Evolutionary conservation across 2,113 vertebrate genomes (phyloP).

Genomic region (Ceyx melanurus): DNA sequence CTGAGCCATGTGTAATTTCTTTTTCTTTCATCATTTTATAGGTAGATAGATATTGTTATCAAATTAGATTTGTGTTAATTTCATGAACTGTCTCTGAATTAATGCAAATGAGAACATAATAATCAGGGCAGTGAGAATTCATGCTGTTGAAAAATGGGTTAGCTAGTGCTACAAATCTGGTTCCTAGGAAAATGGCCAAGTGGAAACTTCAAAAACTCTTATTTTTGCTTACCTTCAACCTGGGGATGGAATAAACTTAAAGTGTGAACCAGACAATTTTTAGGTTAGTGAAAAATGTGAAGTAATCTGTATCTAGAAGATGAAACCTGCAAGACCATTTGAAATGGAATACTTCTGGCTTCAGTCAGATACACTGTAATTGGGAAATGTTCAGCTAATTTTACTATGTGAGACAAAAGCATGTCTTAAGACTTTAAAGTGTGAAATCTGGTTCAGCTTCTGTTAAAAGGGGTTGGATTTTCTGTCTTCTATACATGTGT

Average conservation of each 20-base stretch:
- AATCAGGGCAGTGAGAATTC: constrained; percentile 60
- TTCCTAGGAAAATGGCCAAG: constrained; percentile 54
- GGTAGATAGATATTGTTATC: not conserved
- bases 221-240: not conserved
- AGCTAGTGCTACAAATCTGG: constrained; percentile 44
- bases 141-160: constrained; percentile 59
- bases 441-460: not conserved
- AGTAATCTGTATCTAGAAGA: not conserved
- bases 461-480: not conserved
- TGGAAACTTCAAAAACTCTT: not conserved
- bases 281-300: not conserved
- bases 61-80: constrained; percentile 12
- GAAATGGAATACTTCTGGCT: not conserved
- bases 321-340: not conserved
- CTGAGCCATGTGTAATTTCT: not conserved
- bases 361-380: not conserved
- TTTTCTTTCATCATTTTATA: not conserved
- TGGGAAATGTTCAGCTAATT: not conserved
- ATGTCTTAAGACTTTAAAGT: not conserved
- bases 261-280: not conserved
- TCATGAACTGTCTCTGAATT: constrained; percentile 50
- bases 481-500: not conserved
- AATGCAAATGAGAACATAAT: constrained; percentile 40
- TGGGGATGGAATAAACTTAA: not conserved
- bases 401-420: not conserved